Conservation (phyloP, 64 coral and sea anemone species). For the Acropora yongei region DNA sequence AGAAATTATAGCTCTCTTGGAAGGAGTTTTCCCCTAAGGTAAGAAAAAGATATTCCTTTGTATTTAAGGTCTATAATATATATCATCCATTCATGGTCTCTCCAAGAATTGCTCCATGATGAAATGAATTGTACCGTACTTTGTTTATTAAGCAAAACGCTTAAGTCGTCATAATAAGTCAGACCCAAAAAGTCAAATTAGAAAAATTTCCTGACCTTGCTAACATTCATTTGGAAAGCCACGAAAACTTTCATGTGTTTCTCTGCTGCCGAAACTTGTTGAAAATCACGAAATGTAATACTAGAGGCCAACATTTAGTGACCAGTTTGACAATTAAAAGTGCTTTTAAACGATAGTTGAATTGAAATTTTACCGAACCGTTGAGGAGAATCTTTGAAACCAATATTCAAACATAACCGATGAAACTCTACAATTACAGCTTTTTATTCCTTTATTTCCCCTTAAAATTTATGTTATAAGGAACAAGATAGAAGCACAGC, state of each 20-base stretch:
- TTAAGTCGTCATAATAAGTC: background rate
- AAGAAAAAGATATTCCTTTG: background rate
- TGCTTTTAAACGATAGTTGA: background rate
- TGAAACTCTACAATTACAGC: no score
- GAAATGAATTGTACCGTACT: background rate
- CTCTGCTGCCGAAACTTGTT: background rate
- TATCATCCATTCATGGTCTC: background rate
- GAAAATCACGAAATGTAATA: background rate
- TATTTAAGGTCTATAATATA: background rate
- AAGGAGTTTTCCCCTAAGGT: background rate
- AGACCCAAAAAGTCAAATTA: background rate
- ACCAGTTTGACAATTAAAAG: background rate
- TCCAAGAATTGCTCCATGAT: background rate
- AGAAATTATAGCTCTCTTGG: background rate
- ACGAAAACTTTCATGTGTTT: no score
- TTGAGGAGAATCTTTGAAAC: no score
- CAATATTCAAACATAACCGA: no score
- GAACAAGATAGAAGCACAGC: background rate
- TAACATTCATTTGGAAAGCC: no score
- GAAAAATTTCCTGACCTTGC: background rate
- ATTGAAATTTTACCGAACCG: no score
- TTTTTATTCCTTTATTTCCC: background rate
- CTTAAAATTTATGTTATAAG: background rate
- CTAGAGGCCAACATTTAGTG: background rate
- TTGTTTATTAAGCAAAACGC: slow-evolving; percentile 8